Conservation (phyloP, 2,797 vertebrate genomes). For the Acipenser ruthenus region DNA sequence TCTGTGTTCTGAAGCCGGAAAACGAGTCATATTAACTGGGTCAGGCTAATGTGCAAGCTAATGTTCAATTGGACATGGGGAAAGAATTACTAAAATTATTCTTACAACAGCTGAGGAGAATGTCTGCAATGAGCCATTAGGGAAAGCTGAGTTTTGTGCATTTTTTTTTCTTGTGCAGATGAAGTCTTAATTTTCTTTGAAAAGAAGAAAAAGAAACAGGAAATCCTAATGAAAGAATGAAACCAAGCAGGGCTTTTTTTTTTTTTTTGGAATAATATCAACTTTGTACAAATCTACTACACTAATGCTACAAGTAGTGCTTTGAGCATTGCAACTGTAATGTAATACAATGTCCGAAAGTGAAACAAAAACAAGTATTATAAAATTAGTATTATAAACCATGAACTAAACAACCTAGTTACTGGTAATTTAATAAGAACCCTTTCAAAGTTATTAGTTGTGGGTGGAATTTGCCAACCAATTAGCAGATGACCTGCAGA, state of each 20-base stretch:
- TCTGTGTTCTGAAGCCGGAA: constrained; percentile 67
- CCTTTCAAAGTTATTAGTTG: constrained; percentile 51
- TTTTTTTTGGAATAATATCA: constrained; percentile 3
- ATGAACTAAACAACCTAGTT: no score
- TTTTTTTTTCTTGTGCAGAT: constrained; percentile 12
- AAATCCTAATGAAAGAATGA: constrained; percentile 39
- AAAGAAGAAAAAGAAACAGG: constrained; percentile 15
- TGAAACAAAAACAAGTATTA: no score
- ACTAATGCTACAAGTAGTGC: no score
- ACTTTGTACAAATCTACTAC: no score
- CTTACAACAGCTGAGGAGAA: constrained; percentile 73
- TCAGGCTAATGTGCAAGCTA: constrained; percentile 81
- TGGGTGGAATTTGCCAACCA: constrained; percentile 55
- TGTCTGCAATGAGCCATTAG: constrained; percentile 67
- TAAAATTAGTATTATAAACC: no score
- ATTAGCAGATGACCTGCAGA: constrained; percentile 54
- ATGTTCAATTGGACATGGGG: constrained; percentile 79
- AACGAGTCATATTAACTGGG: constrained; percentile 75
- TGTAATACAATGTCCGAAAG: no score
- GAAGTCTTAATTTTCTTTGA: constrained; percentile 32
- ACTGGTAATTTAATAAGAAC: neutral
- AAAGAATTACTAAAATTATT: constrained; percentile 79
- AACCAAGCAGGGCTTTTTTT: constrained; percentile 25
- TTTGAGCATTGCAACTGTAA: no score
- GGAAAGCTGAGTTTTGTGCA: constrained; percentile 46